Evolutionary conservation across 2,888 invertebrate species (phyloP), one percentile per base, ranked within the genome.

Genomic region (Nezara viridula): DNA sequence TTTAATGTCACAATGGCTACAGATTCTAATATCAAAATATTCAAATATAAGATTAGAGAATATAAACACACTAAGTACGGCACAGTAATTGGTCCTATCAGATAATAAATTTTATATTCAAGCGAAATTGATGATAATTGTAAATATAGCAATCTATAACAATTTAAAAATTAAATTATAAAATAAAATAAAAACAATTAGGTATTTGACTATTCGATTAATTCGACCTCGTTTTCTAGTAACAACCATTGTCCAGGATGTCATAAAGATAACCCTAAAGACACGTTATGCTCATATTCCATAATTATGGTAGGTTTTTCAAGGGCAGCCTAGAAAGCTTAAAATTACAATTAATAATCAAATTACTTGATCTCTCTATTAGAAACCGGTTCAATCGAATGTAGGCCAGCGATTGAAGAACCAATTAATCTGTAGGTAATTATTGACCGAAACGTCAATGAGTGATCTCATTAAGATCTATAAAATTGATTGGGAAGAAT

Each of bases 171-270:
- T 10, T 44, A 44, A 44, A 44, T 44, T 44, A 44, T 44, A 14
- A 60, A 27, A 60, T 3, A 27, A 14, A 27, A 60, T 0, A 60
- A 5, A 7, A 2, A 10, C 16, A 27, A 14, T 9, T 27, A 16
- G 60, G 4, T 37, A 73, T 73, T 73, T 73, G 66, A 73, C 32
- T 73, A 66, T 66, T 66, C 32, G 32, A 37, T 66, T 66, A 66
- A 66, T 2, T 37, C 7, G 7, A 32, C 19, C 66, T 37, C 2
- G 19, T 73, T 6, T 60, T 9, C 14, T 32, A 4, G 0, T 16
- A 14, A 73, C 7, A 37, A 5, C 66, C 37, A 73, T 73, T 73
- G 21, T 19, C 16, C 66, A 73, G 66, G 66, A 73, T 37, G 66
- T 21, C 66, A 73, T 73, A 32, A 73, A 73, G 21, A 73, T 73